Evolutionary conservation across 2,113 vertebrate genomes (phyloP), one percentile per base, ranked within the genome.

Genomic region (Syrrhaptes paradoxus): DNA sequence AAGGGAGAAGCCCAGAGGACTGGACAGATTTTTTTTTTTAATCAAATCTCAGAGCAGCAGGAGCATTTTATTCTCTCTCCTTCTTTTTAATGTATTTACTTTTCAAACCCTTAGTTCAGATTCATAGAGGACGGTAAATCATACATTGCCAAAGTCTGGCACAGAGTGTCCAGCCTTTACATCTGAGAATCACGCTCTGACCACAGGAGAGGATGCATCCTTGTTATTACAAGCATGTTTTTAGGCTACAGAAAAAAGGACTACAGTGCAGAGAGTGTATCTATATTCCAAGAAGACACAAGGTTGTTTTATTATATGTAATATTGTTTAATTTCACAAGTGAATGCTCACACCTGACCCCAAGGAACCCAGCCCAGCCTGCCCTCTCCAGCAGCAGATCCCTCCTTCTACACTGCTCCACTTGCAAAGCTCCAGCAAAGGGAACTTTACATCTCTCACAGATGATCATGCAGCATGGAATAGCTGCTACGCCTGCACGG

Each of bases 321-420:
- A 41, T 20, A 70, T 2, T 59, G 14, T 76, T 89, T 63, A 52
- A 88, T 90, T 84, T 87, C 85, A 88, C 41, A 83, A 65, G 28
- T 1, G 20, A 90, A 74, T 2, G 10, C 49, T 59, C 2, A 0
- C 0, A 0, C 51, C n/a, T 38, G 19, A 67, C 4, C 4, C 65
- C 0, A 0, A 49, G 43, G 29, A 38, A 22, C 20, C 49, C 77
- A 61, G 36, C 10, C 8, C 31, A 49, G 49, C 31, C 57, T 67
- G 55, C 70, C 14, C 57, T 66, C 43, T 51, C 32, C 31, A 24
- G 52, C 59, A 62, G 21, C 34, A 54, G 49, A 43, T 11, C 22
- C 4, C 46, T 67, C 34, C 29, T 67, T 25, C 52, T 4, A 2
- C 4, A 0, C 7, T 73, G 16, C 38, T 48, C 75, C 62, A 59